phyloP scores from a whole-genome alignment of 2,888 invertebrate species.

The Lithophane semibrunnea region DNA sequence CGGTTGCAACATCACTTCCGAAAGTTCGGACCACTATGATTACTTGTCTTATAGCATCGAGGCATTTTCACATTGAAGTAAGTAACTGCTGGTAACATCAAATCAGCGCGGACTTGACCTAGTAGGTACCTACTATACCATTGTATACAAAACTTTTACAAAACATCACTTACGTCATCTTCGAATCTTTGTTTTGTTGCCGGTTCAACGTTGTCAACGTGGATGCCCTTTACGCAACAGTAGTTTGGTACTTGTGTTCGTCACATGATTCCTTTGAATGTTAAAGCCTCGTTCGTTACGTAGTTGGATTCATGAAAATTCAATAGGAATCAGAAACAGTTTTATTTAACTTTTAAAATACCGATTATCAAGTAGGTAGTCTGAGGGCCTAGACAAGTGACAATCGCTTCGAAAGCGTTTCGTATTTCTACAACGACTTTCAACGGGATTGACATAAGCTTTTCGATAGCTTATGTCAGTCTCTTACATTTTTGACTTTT shows the following conservation, averaged over 20 bases:
- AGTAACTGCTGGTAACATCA: not conserved
- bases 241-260: conserved; percentile 23
- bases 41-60: conserved; percentile 10
- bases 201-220: conserved; percentile 29
- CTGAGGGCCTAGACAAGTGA: no score
- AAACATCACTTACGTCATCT: conserved; percentile 39
- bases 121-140: conserved; percentile 9
- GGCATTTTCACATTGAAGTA: not conserved
- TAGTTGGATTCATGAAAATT: conserved; percentile 35
- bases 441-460: no score
- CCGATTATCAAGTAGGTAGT: not conserved
- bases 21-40: conserved; percentile 26
- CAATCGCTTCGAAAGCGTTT: no score
- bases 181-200: conserved; percentile 31
- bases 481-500: no score
- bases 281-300: conserved; percentile 20
- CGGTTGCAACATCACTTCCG: conserved; percentile 38
- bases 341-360: conserved; percentile 11
- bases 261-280: conserved; percentile 40
- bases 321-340: conserved; percentile 8
- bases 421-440: no score
- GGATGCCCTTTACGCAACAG: conserved; percentile 45
- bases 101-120: not conserved
- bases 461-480: no score
- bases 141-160: conserved; percentile 20